phyloP scores from a whole-genome alignment of 2,797 vertebrate genomes.

The Melanotaenia boesemani region DNA sequence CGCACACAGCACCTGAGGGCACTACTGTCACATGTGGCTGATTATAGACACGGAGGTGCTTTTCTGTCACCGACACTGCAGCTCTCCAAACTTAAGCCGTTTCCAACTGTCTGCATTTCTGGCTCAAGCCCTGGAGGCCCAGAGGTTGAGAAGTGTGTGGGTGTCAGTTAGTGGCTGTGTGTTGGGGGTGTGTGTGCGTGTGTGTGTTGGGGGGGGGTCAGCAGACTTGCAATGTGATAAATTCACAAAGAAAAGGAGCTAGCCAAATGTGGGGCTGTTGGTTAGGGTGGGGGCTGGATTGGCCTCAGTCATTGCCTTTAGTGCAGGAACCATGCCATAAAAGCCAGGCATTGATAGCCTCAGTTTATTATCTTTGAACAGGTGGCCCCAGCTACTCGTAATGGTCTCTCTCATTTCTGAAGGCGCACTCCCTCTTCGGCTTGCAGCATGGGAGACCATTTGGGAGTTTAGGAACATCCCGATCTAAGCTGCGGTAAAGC shows the following conservation, averaged over 20 bases:
- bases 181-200: too few relatives aligned
- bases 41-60: constrained; percentile 27
- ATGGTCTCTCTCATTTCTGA: constrained; percentile 59
- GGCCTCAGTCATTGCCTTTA: constrained; percentile 71
- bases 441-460: constrained; percentile 66
- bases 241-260: constrained; percentile 72
- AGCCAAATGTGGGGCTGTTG: constrained; percentile 55
- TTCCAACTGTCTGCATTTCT: constrained; percentile 65
- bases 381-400: constrained; percentile 75
- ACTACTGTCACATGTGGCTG: constrained; percentile 22
- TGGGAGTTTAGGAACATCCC: constrained; percentile 74
- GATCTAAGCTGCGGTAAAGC: constrained; percentile 55
- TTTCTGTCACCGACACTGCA: constrained; percentile 43
- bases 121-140: constrained; percentile 69
- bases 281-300: constrained; percentile 51
- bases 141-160: constrained; percentile 42
- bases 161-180: constrained; percentile 40
- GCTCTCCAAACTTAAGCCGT: constrained; percentile 48
- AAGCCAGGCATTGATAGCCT: constrained; percentile 76
- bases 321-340: constrained; percentile 81
- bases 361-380: constrained; percentile 86
- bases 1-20: constrained; percentile 41
- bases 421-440: constrained; percentile 36
- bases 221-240: constrained; percentile 78
- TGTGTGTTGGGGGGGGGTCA: constrained; percentile 42